Evolutionary conservation across 2,888 invertebrate genomes (phyloP), one percentile per base, ranked within the genome.

Genomic region (Thecocarcelia acutangulata): DNA sequence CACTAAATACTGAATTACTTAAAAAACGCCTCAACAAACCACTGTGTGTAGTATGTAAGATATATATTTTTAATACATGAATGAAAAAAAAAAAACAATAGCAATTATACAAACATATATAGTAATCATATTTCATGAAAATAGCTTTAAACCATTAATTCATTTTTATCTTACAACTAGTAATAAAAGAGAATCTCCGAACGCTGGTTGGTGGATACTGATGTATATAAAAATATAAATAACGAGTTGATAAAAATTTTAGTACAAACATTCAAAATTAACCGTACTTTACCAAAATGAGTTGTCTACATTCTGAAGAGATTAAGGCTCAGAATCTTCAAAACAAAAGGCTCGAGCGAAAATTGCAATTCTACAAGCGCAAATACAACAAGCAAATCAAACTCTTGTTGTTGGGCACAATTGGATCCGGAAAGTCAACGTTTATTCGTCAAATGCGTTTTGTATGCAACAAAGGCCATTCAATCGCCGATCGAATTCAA

Each of bases 351-450:
- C 17, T 72, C 4, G 72, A 78, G 33, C 64, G 78, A 2, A 44
- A 52, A 15, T 37, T 79, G 28, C 64, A 66, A 61, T 1, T 54
- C n/a, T 54, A 61, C 42, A 82, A 78, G 13, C 77, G 73, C 4
- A 61, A 17, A 44, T 70, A 82, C 12, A 70, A 70, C 8, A 70
- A 46, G 24, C 74, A 70, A 74, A 74, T 82, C 13, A 82, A 82
- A 48, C 40, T 82, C 0, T 21, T 82, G 28, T 17, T 82, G 1
- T 21, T 78, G 59, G 82, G 82, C 0, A 48, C 78, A 6, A 52
- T 54, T 19, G 82, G 74, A 28, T 82, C 82, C 17, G 78, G 82
- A 1, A 82, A 78, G 72, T 78, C 82, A 15, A 82, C 82, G 66
- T 82, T 78, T 75, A 33, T 82, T 52, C 74, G 78, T 13, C 82